Percentiles rank a stretch among this genome's conserved stretches.
Conservation (phyloP, 2,797 vertebrate genomes). For the Enteromius viviparus region DNA sequence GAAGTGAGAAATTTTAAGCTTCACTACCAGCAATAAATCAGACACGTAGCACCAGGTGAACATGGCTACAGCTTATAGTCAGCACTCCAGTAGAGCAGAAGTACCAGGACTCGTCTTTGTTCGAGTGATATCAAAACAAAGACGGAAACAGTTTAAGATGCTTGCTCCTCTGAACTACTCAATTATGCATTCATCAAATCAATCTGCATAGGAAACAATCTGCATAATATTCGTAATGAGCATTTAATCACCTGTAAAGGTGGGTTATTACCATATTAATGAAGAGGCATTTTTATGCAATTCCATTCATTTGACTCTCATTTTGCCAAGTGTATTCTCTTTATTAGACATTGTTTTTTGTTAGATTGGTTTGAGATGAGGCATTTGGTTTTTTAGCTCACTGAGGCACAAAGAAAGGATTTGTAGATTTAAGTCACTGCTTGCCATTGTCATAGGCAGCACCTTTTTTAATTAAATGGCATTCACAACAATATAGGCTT, state of each 20-base stretch:
- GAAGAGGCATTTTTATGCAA: slow-evolving; percentile 27
- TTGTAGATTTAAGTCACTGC: slow-evolving; percentile 19
- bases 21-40: not conserved
- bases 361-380: slow-evolving; percentile 18
- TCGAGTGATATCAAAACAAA: not conserved
- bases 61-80: not conserved
- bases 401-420: slow-evolving; percentile 31
- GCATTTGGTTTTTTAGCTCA: slow-evolving; percentile 37
- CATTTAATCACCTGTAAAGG: slow-evolving; percentile 57
- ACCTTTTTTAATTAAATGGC: not conserved
- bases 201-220: slow-evolving; percentile 47
- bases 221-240: slow-evolving; percentile 55
- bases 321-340: not conserved
- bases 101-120: not conserved
- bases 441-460: not conserved
- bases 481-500: not conserved
- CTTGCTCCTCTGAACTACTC: slow-evolving; percentile 21
- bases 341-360: not conserved
- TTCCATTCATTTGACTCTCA: slow-evolving; percentile 17
- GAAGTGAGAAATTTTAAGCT: slow-evolving; percentile 5
- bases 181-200: slow-evolving; percentile 60
- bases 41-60: not conserved
- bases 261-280: slow-evolving; percentile 61
- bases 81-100: not conserved
- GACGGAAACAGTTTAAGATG: slow-evolving; percentile 17